These are phyloP conservation scores for Lithophane socia DNA, from an alignment of 2,888 invertebrate genomes.

Conservation along the genomic window DNA sequence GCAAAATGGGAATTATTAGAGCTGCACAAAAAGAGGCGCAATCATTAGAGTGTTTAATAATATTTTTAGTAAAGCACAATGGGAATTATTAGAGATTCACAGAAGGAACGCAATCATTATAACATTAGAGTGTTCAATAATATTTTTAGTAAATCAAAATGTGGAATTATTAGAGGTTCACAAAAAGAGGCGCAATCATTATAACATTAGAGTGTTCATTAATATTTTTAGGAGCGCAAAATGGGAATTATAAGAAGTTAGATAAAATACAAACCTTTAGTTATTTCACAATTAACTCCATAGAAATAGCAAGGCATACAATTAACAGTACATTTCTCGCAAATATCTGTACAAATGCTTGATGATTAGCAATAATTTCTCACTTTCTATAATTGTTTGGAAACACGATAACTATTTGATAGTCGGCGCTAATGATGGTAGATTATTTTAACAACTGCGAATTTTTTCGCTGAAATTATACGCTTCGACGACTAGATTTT, in stretches of 20 bases:
- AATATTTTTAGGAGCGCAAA: background rate
- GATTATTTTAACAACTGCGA: slow-evolving; percentile 44
- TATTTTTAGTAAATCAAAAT: background rate
- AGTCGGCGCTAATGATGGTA: slow-evolving; percentile 28
- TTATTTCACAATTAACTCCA: background rate
- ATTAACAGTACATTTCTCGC: slow-evolving; percentile 17
- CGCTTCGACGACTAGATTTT: slow-evolving; percentile 24
- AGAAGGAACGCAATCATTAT: too few relatives aligned
- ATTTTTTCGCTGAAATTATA: slow-evolving; percentile 41
- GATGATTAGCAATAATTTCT: slow-evolving; percentile 28
- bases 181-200: too few relatives aligned
- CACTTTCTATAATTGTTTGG: slow-evolving; percentile 64
- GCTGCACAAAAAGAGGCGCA: too few relatives aligned
- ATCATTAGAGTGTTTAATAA: too few relatives aligned
- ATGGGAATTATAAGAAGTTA: background rate
- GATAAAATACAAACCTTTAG: background rate
- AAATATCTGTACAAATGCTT: slow-evolving; percentile 21
- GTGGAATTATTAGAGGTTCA: background rate
- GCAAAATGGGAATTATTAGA: too few relatives aligned
- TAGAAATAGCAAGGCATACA: background rate
- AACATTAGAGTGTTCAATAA: background rate
- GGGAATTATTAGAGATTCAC: too few relatives aligned
- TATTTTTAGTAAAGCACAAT: too few relatives aligned
- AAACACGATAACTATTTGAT: slow-evolving; percentile 50
- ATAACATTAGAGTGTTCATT: background rate